Percentiles rank a stretch among this genome's conserved stretches.
These are phyloP conservation scores for Lypha dubia DNA, from an alignment of 2,888 invertebrate species.

Conservation along the genomic window DNA sequence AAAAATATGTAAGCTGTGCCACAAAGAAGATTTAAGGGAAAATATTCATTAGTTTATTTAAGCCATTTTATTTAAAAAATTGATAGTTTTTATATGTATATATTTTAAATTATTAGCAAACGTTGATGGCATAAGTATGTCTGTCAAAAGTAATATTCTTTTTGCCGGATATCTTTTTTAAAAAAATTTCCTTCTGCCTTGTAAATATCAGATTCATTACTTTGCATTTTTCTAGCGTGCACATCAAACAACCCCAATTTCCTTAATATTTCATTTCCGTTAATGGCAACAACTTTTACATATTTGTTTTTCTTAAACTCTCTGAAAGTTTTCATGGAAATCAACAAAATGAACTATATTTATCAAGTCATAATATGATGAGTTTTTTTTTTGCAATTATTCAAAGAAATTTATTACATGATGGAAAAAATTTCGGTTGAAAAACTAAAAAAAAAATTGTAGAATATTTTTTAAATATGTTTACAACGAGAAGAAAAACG, in stretches of 20 bases:
- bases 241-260: slow-evolving; percentile 63
- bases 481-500: neutral
- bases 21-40: no score
- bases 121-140: neutral
- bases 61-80: no score
- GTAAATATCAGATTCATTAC: neutral
- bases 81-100: no score
- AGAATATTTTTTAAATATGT: neutral
- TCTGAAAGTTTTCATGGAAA: slow-evolving; percentile 34
- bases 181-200: neutral
- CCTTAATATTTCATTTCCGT: slow-evolving; percentile 72
- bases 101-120: neutral
- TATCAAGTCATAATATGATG: slow-evolving; percentile 1
- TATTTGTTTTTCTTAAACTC: slow-evolving; percentile 23
- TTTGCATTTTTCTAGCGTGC: slow-evolving; percentile 10
- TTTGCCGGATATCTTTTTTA: neutral
- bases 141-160: neutral
- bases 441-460: neutral
- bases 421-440: neutral
- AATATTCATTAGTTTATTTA: no score
- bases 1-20: no score
- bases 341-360: slow-evolving; percentile 19
- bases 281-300: slow-evolving; percentile 62
- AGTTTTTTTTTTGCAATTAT: neutral
- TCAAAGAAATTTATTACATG: neutral